Evolutionary conservation across 2,888 invertebrate species (phyloP).

Genomic region (Drosophila cracens): DNA sequence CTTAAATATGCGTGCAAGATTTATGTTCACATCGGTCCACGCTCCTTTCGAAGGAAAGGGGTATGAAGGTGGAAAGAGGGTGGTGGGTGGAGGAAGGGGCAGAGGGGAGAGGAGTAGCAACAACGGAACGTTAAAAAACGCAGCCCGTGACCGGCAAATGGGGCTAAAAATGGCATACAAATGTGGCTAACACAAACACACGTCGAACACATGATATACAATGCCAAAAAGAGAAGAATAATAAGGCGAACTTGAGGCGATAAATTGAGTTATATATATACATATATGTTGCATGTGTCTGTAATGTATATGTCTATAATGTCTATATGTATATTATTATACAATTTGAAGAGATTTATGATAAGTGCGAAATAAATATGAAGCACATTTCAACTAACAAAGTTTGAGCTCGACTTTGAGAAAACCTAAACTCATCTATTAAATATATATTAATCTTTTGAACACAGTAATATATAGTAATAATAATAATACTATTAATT

Average conservation of each 20-base stretch:
- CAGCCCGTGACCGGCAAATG: conserved; percentile 52
- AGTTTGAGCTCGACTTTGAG: not conserved
- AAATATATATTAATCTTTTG: not conserved
- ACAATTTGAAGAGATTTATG: not conserved
- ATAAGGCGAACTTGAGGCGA: conserved; percentile 8
- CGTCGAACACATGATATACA: conserved; percentile 35
- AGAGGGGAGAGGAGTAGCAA: conserved; percentile 1
- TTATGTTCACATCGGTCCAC: conserved; percentile 71
- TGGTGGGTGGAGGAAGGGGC: not conserved
- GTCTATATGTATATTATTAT: too few species aligned
- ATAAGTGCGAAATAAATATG: not conserved
- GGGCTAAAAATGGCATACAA: conserved; percentile 62
- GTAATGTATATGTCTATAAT: too few species aligned
- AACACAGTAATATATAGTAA: not conserved
- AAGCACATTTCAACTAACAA: not conserved
- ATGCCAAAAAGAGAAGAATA: conserved; percentile 17
- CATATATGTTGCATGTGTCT: not conserved
- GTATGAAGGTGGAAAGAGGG: conserved; percentile 1
- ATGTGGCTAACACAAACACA: conserved; percentile 53
- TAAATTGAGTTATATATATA: conserved; percentile 1
- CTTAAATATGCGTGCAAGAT: conserved; percentile 82
- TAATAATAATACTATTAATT: not conserved
- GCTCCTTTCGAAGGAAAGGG: conserved; percentile 13
- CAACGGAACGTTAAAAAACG: conserved; percentile 34
- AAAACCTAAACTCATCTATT: not conserved